Conservation (phyloP, 2,113 vertebrate species). For the Sinocyclocheilus anophthalmus region DNA sequence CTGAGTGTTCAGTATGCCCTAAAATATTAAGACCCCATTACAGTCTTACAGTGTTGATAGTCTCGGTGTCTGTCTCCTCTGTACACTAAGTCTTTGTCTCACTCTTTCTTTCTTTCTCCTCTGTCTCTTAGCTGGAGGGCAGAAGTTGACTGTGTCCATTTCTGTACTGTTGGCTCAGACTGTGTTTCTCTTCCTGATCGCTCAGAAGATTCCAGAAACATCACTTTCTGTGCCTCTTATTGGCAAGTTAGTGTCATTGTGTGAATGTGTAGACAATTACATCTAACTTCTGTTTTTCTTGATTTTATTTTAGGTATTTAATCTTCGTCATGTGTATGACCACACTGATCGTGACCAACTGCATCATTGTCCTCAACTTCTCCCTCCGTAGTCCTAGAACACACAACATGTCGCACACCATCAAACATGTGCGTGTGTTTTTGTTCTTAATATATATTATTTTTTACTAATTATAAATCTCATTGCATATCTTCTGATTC, state of each 20-base stretch:
- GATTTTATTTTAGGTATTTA: conserved; percentile 76
- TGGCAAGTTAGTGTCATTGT: conserved; percentile 78
- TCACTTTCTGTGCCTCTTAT: conserved; percentile 88
- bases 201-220: conserved; percentile 87
- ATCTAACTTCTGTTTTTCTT: conserved; percentile 34
- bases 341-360: conserved; percentile 88
- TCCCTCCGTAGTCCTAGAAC: conserved; percentile 86
- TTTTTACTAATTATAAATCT: background rate
- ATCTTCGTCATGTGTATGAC: conserved; percentile 90
- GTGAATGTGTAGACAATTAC: no score
- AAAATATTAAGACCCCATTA: background rate
- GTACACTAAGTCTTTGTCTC: background rate
- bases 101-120: conserved; percentile 18
- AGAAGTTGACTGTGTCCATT: conserved; percentile 87
- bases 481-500: background rate
- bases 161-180: conserved; percentile 90
- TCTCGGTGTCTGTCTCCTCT: background rate
- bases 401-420: conserved; percentile 74
- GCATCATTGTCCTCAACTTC: conserved; percentile 88
- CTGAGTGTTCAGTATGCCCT: background rate
- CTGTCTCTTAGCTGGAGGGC: conserved; percentile 80
- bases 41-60: background rate
- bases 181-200: conserved; percentile 88
- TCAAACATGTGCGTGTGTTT: conserved; percentile 79
- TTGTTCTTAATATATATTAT: background rate